Base-by-base conservation (phyloP, 1,140 invertebrate genomes). In the Helicoverpa armigera region DNA sequence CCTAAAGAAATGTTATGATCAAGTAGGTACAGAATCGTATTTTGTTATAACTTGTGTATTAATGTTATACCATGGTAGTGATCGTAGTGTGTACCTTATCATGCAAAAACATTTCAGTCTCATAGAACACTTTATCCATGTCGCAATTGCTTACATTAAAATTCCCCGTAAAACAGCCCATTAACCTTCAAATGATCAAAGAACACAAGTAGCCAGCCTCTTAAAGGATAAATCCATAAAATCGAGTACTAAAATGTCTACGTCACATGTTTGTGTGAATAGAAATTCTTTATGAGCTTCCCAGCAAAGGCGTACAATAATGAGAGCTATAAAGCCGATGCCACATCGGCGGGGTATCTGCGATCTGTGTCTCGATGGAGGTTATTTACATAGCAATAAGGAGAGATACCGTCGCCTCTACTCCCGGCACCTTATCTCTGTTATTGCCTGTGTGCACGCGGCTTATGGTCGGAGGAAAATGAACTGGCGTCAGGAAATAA, bases 331-430 rank as follows among this genome's bases (percentile, higher is more conserved):
- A 93, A 93, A 92, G 86, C 67, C 88, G 86, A 87, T 91, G 90
- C 91, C 90, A 90, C 88, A 91, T 85, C 82, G 90, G 88, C 88
- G 90, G 86, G 85, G 83, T 92, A 92, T 92, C 91, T 82, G 60
- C 88, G 87, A 92, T 93, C 91, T 84, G 85, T 76, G 88, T 84
- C 87, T 92, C 88, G 92, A 94, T 91, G 89, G 91, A 90, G 87
- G 90, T 90, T 92, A 94, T 94, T 94, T 94, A 93, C 91, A 94
- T 93, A 93, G 91, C 92, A 94, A 94, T 94, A 93, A 94, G 91
- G 84, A 83, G 87, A 90, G 91, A 92, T 93, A 92, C 87, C 87
- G 86, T 86, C 78, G 77, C 86, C 86, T 86, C 83, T 82, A 83
- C 83, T 53, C 83, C 82, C 82, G 79, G 72, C 82, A 83, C 82